Evolutionary conservation across 1,140 invertebrate genomes (phyloP).

Genomic region (Aphidius ervi): DNA sequence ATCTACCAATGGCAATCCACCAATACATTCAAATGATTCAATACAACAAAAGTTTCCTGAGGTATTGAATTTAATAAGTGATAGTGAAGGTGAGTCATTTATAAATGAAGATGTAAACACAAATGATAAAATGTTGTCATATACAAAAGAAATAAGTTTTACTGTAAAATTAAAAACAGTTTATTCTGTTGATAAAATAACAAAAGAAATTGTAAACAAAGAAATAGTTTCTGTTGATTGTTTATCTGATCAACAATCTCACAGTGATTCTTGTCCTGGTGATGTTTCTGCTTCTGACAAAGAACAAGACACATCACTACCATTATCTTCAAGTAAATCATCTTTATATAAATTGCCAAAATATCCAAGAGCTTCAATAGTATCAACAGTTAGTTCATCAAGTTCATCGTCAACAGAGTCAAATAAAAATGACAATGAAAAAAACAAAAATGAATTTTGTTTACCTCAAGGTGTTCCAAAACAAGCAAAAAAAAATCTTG

Average conservation of each 20-base stretch:
- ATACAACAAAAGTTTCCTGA: constrained; percentile 20
- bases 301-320: constrained; percentile 43
- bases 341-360: constrained; percentile 34
- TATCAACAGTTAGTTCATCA: constrained; percentile 42
- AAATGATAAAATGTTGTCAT: constrained; percentile 29
- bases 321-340: constrained; percentile 40
- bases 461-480: constrained; percentile 36
- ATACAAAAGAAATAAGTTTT: constrained; percentile 40
- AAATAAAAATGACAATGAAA: constrained; percentile 30
- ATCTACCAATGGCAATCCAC: not conserved
- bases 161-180: constrained; percentile 41
- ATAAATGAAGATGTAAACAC: constrained; percentile 23
- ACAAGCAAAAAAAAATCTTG: constrained; percentile 28
- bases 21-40: not conserved
- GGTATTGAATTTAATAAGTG: constrained; percentile 30
- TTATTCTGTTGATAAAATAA: constrained; percentile 39
- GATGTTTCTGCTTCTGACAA: constrained; percentile 52
- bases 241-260: not conserved
- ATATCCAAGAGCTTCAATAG: constrained; percentile 34
- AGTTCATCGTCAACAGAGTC: constrained; percentile 42
- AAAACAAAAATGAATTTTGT: constrained; percentile 28
- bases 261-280: constrained; percentile 35
- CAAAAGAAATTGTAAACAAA: constrained; percentile 38
- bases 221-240: constrained; percentile 37
- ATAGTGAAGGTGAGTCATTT: constrained; percentile 33